Evolutionary conservation across 2,113 vertebrate genomes (phyloP).

Genomic region (Bucco capensis): DNA sequence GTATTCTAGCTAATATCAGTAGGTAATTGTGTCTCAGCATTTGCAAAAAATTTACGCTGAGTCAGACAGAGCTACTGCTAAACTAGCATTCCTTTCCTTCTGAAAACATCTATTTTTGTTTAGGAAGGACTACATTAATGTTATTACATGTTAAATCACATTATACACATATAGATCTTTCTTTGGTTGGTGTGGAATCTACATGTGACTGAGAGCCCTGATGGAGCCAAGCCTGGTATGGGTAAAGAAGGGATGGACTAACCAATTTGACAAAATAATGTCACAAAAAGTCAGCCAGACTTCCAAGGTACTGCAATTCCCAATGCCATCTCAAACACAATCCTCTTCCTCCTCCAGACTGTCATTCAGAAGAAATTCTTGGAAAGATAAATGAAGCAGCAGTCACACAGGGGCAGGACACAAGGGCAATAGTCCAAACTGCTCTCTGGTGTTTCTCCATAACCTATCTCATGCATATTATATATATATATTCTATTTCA

Average conservation of each 20-base stretch:
- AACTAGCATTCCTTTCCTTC: background rate
- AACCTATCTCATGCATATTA: background rate
- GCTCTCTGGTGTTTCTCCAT: background rate
- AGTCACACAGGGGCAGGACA: background rate
- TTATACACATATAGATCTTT: background rate
- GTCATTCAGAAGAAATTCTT: background rate
- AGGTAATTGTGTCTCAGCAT: background rate
- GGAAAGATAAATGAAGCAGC: background rate
- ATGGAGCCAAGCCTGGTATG: background rate
- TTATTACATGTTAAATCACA: background rate
- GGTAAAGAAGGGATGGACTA: background rate
- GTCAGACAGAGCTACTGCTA: background rate
- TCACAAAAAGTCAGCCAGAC: background rate
- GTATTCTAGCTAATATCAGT: background rate
- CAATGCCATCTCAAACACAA: background rate
- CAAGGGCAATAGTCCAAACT: background rate
- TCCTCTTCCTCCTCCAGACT: background rate
- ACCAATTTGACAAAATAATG: background rate
- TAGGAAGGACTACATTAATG: background rate
- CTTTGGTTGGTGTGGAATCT: background rate
- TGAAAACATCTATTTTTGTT: background rate
- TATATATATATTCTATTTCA: background rate
- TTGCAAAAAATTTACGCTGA: background rate
- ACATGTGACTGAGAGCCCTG: background rate
- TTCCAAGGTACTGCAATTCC: background rate